phyloP scores from a whole-genome alignment of 2,888 invertebrate genomes.

The Drosophila kuntzei region DNA sequence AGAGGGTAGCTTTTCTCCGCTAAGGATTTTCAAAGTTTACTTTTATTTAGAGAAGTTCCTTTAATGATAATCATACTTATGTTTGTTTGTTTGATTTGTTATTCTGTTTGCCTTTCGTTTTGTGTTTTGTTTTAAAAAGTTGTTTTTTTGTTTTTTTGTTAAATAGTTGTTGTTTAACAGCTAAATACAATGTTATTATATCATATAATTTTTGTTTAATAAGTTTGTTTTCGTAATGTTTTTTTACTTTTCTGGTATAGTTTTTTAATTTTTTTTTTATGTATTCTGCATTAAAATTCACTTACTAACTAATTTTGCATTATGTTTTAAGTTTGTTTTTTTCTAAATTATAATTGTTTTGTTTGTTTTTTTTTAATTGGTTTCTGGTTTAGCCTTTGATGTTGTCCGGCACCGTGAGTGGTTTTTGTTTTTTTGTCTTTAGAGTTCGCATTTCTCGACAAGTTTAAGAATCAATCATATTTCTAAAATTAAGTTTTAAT shows the following conservation, averaged over 20 bases:
- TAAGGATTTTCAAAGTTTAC: conserved; percentile 81
- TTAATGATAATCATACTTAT: conserved; percentile 81
- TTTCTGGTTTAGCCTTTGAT: conserved; percentile 69
- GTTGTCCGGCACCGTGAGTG: conserved; percentile 67
- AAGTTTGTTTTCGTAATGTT: conserved; percentile 44
- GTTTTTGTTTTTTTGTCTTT: conserved; percentile 51
- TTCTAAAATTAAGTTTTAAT: conserved; percentile 46
- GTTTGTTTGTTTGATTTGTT: conserved; percentile 42
- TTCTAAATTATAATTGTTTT: conserved; percentile 67
- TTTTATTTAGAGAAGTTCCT: conserved; percentile 81
- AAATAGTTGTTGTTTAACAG: conserved; percentile 74
- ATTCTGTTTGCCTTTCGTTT: conserved; percentile 57
- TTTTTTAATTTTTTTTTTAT: conserved; percentile 31
- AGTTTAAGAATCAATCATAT: conserved; percentile 80
- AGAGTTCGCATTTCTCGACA: conserved; percentile 75
- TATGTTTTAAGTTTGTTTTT: conserved; percentile 45
- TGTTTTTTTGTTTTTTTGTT: conserved; percentile 48
- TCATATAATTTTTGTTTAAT: conserved; percentile 57
- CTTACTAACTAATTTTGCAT: conserved; percentile 67
- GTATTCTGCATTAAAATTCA: conserved; percentile 77
- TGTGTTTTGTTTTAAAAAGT: conserved; percentile 45
- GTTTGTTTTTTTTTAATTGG: conserved; percentile 52
- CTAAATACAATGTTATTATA: conserved; percentile 74
- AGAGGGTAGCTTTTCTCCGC: conserved; percentile 79
- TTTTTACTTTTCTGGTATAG: conserved; percentile 54